Evolutionary conservation across 2,888 invertebrate genomes (phyloP).

Genomic region (Ormyrus thymus): DNA sequence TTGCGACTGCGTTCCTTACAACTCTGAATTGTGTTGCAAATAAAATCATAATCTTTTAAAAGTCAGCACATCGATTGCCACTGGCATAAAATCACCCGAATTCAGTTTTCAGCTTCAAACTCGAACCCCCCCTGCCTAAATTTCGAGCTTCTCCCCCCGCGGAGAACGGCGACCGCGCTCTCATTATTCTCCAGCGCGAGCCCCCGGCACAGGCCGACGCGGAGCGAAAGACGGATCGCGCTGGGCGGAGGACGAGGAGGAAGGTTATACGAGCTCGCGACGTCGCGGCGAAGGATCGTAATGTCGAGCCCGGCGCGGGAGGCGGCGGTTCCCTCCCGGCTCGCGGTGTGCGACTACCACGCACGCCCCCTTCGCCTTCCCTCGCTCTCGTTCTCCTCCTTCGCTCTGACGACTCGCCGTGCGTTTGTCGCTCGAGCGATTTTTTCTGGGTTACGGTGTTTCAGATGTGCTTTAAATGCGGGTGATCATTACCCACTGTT

Average conservation of each 20-base stretch:
- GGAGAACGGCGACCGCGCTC: not conserved
- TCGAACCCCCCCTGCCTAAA: too few relatives aligned
- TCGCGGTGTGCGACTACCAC: too few relatives aligned
- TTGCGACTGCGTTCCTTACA: too few relatives aligned
- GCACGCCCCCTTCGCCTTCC: conserved; percentile 29
- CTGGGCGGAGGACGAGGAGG: conserved; percentile 44
- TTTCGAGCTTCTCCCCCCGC: too few relatives aligned
- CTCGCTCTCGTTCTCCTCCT: conserved; percentile 45
- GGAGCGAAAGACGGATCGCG: conserved; percentile 38
- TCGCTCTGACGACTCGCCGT: conserved; percentile 1
- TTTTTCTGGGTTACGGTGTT: not conserved
- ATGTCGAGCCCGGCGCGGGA: conserved; percentile 52
- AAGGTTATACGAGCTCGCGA: conserved; percentile 61
- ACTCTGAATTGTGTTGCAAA: too few relatives aligned
- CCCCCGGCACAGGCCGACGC: conserved; percentile 57
- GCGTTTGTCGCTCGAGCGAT: conserved; percentile 15
- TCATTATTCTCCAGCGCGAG: conserved; percentile 55
- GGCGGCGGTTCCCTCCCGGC: too few relatives aligned
- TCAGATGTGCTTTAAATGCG: not conserved
- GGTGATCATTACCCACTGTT: too few relatives aligned
- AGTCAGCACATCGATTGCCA: too few relatives aligned
- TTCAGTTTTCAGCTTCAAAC: too few relatives aligned
- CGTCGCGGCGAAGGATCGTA: conserved; percentile 65
- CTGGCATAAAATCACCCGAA: too few relatives aligned
- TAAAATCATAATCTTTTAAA: too few relatives aligned